Base-by-base conservation (phyloP, 2,888 invertebrate genomes). In the Ophraella communa region DNA sequence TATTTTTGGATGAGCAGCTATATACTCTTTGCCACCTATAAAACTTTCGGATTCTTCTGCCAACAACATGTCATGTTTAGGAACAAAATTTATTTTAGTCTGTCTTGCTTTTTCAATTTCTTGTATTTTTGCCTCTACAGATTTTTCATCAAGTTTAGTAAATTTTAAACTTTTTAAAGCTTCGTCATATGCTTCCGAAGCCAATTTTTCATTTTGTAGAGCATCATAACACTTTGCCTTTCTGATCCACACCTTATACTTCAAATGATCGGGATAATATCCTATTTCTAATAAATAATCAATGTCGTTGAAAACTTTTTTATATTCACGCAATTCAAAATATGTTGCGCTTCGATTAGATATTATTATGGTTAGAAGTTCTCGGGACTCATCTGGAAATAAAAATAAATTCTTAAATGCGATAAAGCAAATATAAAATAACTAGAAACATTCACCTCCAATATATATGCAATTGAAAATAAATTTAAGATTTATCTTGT, bases 301-400 rank as follows among this genome's bases (percentile, higher is more conserved):
- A n/a, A 91, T 89, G 75, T 95, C 94, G 7, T 86, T 83, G 39
- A 95, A 78, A 0, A 91, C 87, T 49, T 88, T 85, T 68, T 89
- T 86, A 76, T 87, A 88, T 69, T 88, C 87, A 65, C 89, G 84
- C 78, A 93, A 79, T 75, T 93, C 91, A 75, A 90, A 91, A 35
- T 93, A 84, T 0, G 91, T 87, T 0, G 94, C 94, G 27, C 94
- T 94, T 8, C 94, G 87, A 79, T 94, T 95, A 0, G 92, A 93
- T 70, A 91, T 83, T 4, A 91, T 84, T 42, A 93, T 87, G 0
- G 91, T 85, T 3, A 90, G 79, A 58, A 92, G 89, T 70, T 78
- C 77, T 68, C 72, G 68, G 4, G 71, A 67, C 51, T 84, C 82
- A 65, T 81, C 89, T 89, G 58, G 53, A 76, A 76, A 57, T 39